Conservation (phyloP, 1,140 invertebrate species). For the Drosophila gunungcola region DNA sequence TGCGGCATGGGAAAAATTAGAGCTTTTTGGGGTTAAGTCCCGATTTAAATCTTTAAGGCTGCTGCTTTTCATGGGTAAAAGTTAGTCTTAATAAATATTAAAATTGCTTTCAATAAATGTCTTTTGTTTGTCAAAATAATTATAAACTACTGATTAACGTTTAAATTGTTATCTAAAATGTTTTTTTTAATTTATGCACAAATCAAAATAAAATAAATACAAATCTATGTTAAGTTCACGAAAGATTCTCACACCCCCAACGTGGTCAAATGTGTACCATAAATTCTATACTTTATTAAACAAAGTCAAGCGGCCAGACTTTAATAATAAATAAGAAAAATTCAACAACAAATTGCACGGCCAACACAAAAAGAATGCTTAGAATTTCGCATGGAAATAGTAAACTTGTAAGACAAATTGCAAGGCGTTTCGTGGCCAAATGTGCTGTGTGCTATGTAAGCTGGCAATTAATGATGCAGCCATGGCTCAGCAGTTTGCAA, state of each 20-base stretch:
- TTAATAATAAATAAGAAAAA: constrained; percentile 21
- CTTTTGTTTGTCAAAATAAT: too few species aligned
- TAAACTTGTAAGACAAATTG: constrained; percentile 59
- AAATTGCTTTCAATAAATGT: too few species aligned
- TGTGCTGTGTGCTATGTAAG: constrained; percentile 8
- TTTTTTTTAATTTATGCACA: too few species aligned
- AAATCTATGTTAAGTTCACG: too few species aligned
- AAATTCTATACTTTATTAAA: neutral
- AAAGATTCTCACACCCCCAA: neutral
- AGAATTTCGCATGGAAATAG: constrained; percentile 38
- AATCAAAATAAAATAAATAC: too few species aligned
- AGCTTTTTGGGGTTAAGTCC: neutral
- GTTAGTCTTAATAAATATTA: too few species aligned
- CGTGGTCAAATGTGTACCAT: neutral
- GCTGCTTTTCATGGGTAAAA: too few species aligned
- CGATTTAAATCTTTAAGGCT: neutral
- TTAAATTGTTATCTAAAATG: too few species aligned
- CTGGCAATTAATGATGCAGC: constrained; percentile 68
- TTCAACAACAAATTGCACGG: constrained; percentile 17
- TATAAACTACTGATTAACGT: too few species aligned
- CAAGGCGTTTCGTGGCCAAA: constrained; percentile 17
- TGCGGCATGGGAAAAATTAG: neutral
- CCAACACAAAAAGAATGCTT: constrained; percentile 16
- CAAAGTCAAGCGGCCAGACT: neutral
- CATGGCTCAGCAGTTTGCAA: constrained; percentile 72